phyloP scores from a whole-genome alignment of 2,113 vertebrate genomes.

The Aegithalos caudatus region DNA sequence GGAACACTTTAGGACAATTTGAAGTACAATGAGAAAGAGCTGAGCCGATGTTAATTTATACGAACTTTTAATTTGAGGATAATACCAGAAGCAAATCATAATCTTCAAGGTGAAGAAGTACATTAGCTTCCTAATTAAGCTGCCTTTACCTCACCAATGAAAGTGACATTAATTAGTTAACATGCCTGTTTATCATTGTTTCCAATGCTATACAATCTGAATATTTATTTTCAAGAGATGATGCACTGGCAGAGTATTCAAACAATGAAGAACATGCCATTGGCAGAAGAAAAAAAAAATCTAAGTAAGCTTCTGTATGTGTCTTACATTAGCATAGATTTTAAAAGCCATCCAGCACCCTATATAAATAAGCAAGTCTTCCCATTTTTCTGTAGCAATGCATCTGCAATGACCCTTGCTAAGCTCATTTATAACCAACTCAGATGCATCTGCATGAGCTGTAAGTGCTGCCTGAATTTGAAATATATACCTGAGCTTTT shows the following conservation, averaged over 20 bases:
- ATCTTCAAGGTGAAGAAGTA: conserved; percentile 67
- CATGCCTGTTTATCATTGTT: neutral
- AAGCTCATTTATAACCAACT: neutral
- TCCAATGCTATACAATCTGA: neutral
- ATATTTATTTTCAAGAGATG: neutral
- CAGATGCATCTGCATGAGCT: neutral
- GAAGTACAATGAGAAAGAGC: conserved; percentile 38
- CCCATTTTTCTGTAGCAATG: neutral
- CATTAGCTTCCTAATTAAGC: conserved; percentile 37
- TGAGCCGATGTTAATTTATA: conserved; percentile 51
- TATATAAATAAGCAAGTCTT: neutral
- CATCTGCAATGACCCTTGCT: neutral
- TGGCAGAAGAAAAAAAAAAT: neutral
- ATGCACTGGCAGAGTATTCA: neutral
- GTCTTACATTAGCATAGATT: neutral
- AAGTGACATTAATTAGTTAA: conserved; percentile 66
- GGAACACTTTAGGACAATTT: conserved; percentile 56
- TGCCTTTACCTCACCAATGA: conserved; percentile 66
- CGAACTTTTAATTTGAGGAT: conserved; percentile 73
- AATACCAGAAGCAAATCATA: conserved; percentile 63
- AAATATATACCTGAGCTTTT: neutral
- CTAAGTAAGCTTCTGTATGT: neutral
- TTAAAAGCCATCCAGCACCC: neutral
- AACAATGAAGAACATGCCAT: neutral
- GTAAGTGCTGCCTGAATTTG: neutral